phyloP scores from a whole-genome alignment of 2,113 vertebrate species.

The Pseudorasbora parva region DNA sequence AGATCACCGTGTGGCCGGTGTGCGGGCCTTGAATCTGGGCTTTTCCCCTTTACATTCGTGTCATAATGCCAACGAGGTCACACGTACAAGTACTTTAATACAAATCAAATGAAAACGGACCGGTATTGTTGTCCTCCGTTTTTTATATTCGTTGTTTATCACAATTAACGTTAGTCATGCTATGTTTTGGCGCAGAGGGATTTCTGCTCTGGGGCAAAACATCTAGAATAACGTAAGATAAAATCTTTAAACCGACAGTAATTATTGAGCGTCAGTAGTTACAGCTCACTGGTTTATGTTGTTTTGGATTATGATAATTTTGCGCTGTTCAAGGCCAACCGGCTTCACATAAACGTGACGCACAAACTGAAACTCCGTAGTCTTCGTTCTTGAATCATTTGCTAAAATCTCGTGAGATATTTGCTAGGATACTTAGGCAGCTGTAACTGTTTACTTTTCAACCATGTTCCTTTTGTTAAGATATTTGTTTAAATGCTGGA shows the following conservation, averaged over 20 bases:
- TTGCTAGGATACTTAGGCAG: neutral
- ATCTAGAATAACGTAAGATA: neutral
- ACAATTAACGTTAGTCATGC: neutral
- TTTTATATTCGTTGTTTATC: neutral
- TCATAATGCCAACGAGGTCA: neutral
- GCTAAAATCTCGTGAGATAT: neutral
- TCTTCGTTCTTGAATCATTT: neutral
- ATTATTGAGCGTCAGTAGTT: neutral
- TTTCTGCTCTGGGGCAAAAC: neutral
- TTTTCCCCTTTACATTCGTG: neutral
- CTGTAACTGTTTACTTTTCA: neutral
- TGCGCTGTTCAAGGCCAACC: neutral
- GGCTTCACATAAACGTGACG: neutral
- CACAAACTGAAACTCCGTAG: neutral
- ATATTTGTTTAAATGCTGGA: neutral
- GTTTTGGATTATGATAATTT: neutral
- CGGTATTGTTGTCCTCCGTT: too few species aligned
- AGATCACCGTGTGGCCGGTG: slow-evolving; percentile 19
- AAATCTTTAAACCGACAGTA: neutral
- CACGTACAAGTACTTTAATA: neutral
- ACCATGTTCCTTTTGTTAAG: neutral
- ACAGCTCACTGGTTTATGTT: neutral
- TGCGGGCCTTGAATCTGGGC: neutral
- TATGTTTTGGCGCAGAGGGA: neutral
- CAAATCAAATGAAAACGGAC: neutral